These are phyloP conservation scores for Ctenoplectra terminalis DNA, from an alignment of 1,140 invertebrate species.

Conservation along the genomic window DNA sequence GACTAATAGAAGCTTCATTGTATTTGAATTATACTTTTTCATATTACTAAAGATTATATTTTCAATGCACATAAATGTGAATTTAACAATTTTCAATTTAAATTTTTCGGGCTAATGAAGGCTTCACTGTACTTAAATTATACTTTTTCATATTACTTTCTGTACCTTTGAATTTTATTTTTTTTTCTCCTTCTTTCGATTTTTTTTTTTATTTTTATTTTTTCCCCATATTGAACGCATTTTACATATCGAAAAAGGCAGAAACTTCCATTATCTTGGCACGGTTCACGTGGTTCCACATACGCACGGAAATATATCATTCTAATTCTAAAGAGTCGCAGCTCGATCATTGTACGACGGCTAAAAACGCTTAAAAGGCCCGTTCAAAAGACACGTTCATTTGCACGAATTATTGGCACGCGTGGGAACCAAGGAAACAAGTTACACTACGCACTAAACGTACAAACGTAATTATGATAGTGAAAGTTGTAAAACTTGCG, in stretches of 20 bases:
- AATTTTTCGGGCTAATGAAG: too few relatives aligned
- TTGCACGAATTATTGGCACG: slow-evolving; percentile 60
- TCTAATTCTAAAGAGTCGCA: slow-evolving; percentile 40
- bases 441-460: slow-evolving; percentile 21
- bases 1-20: too few relatives aligned
- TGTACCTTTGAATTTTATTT: accelerated
- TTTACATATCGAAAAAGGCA: background rate
- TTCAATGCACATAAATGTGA: too few relatives aligned
- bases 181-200: too few relatives aligned
- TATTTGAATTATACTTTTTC: too few relatives aligned
- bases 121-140: too few relatives aligned
- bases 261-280: background rate
- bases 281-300: slow-evolving; percentile 48
- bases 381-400: slow-evolving; percentile 62
- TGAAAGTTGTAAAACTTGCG: slow-evolving; percentile 30
- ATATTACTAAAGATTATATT: too few relatives aligned
- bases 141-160: background rate
- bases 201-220: background rate
- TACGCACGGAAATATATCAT: slow-evolving; percentile 31
- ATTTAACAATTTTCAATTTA: too few relatives aligned
- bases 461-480: slow-evolving; percentile 20
- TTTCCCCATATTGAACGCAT: background rate
- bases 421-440: slow-evolving; percentile 46
- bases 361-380: slow-evolving; percentile 50
- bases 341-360: slow-evolving; percentile 24